Evolutionary conservation across 2,113 vertebrate genomes (phyloP).

Genomic region (Ictalurus furcatus): DNA sequence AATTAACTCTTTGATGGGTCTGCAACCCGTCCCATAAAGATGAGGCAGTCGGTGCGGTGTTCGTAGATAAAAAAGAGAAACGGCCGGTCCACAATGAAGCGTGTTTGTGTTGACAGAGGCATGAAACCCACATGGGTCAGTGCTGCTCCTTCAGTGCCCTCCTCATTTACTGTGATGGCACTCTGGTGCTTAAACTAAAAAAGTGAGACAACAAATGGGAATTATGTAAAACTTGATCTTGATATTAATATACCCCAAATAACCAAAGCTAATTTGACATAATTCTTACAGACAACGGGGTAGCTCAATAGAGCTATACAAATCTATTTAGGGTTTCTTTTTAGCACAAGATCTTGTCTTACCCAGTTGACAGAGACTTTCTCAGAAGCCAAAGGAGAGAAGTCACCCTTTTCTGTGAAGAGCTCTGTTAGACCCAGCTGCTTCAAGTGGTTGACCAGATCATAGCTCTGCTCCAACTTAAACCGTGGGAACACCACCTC

Average conservation of each 20-base stretch:
- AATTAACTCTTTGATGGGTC: constrained; percentile 80
- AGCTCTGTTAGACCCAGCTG: constrained; percentile 84
- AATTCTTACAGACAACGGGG: background rate
- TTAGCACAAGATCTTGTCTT: constrained; percentile 48
- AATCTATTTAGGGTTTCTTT: background rate
- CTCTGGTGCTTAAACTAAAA: constrained; percentile 91
- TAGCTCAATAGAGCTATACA: background rate
- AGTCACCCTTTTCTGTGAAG: constrained; percentile 80
- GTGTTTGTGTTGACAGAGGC: constrained; percentile 91
- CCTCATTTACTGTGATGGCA: constrained; percentile 94
- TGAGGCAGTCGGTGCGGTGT: constrained; percentile 89
- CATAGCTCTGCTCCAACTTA: constrained; percentile 90
- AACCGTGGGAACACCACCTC: constrained; percentile 90
- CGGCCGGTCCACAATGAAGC: constrained; percentile 83
- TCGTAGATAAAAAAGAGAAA: constrained; percentile 95
- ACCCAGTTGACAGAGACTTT: constrained; percentile 85
- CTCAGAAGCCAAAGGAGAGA: constrained; percentile 83
- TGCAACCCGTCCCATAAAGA: constrained; percentile 91
- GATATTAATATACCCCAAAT: background rate
- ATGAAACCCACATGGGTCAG: constrained; percentile 91
- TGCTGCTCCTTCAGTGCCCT: constrained; percentile 88
- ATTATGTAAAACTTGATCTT: background rate
- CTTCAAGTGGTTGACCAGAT: constrained; percentile 83
- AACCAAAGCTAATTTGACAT: background rate
- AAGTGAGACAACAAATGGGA: background rate